Evolutionary conservation across 2,888 invertebrate species (phyloP), one percentile per base, ranked within the genome.

Genomic region (Athetis lepigone): DNA sequence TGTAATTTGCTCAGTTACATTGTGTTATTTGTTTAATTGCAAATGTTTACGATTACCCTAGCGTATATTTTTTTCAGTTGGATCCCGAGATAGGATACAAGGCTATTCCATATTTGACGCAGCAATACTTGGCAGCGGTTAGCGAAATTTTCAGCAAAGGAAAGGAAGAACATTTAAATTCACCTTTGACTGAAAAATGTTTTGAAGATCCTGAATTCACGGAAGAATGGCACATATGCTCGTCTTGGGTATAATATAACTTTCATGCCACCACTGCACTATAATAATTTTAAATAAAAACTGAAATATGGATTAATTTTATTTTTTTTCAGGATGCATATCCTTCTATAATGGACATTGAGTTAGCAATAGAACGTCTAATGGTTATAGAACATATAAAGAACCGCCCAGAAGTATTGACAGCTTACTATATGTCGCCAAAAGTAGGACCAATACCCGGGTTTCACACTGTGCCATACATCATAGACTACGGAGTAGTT

Each of bases 261-360:
- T 50, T 33, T 11, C 0, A 18, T 11, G 5, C 4, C n/a, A n/a
- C n/a, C n/a, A n/a, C n/a, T n/a, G n/a, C n/a, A n/a, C n/a, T n/a
- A n/a, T n/a, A n/a, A n/a, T n/a, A n/a, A 1, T 23, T 29, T 9
- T n/a, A 27, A 13, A 16, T 8, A 7, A 47, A 4, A 18, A 21
- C 19, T 11, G 11, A 9, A 21, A 23, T 18, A 36, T 11, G 9
- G 4, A 3, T 16, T 1, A 27, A 11, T 16, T 29, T 57, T 19
- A 25, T 43, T 4, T 58, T 62, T 72, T 50, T 88, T 65, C 58
- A 95, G 92, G 95, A 96, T 63, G 85, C 78, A 2, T 92, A 90
- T 79, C 96, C 96, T 7, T 92, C 94, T 7, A 72, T 79, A n/a
- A 92, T 95, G 86, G 96, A 96, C 70, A 96, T 96, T 56, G 96